phyloP scores from a whole-genome alignment of 2,888 invertebrate genomes.

The Amiota communis region DNA sequence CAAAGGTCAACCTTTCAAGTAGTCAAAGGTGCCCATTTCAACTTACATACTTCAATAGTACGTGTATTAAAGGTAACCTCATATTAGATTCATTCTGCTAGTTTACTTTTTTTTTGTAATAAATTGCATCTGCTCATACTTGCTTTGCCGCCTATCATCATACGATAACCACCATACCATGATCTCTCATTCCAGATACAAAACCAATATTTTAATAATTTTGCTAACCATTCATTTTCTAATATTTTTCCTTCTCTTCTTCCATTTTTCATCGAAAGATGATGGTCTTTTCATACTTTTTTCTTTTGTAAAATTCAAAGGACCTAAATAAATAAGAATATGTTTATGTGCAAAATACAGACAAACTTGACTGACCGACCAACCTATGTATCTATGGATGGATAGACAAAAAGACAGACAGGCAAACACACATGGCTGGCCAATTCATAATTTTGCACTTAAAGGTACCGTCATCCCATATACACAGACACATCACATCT shows the following conservation, averaged over 20 bases:
- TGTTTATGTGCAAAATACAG: slow-evolving; percentile 72
- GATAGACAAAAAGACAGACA: slow-evolving; percentile 24
- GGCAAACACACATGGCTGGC: slow-evolving; percentile 32
- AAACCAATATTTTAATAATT: slow-evolving; percentile 55
- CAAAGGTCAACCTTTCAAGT: no score
- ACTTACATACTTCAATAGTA: no score
- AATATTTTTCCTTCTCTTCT: slow-evolving; percentile 25
- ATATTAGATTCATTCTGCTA: no score
- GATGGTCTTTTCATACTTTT: slow-evolving; percentile 40
- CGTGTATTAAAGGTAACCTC: no score
- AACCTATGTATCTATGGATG: not conserved
- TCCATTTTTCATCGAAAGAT: slow-evolving; percentile 13
- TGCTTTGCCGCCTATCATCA: no score
- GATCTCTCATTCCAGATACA: slow-evolving; percentile 17
- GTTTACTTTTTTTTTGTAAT: no score
- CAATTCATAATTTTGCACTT: slow-evolving; percentile 68
- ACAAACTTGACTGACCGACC: slow-evolving; percentile 57
- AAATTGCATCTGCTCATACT: no score
- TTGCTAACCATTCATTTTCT: slow-evolving; percentile 44
- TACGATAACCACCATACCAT: not conserved
- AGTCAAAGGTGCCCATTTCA: no score
- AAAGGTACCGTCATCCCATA: slow-evolving; percentile 42
- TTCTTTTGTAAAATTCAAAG: slow-evolving; percentile 39
- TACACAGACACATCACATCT: no score
- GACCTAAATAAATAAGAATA: slow-evolving; percentile 71